Conservation (phyloP, 2,797 vertebrate genomes). For the Gymnoscopelus braueri region DNA sequence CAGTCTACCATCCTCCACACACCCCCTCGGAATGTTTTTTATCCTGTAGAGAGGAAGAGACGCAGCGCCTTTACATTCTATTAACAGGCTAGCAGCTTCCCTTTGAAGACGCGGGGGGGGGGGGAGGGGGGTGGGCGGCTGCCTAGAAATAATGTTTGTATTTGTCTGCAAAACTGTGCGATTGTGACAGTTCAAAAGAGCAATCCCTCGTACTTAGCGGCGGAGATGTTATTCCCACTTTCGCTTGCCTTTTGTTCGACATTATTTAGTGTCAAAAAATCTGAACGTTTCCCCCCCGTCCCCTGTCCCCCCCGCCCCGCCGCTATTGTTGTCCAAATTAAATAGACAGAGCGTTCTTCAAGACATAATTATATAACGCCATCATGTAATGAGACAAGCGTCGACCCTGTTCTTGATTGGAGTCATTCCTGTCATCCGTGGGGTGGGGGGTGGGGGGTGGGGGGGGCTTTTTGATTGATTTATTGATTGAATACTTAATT, state of each 20-base stretch:
- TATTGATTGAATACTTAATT: too few species aligned
- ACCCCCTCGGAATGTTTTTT: conserved; percentile 48
- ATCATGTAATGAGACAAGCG: conserved; percentile 61
- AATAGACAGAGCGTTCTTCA: conserved; percentile 42
- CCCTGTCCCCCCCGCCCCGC: conserved; percentile 11
- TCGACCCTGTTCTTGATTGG: conserved; percentile 43
- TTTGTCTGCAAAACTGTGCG: conserved; percentile 39
- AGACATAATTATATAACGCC: conserved; percentile 61
- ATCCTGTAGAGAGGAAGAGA: conserved; percentile 59
- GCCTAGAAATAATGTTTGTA: conserved; percentile 50
- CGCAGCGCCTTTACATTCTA: conserved; percentile 47
- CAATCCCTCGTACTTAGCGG: conserved; percentile 37
- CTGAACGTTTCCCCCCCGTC: conserved; percentile 3
- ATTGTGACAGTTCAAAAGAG: conserved; percentile 56
- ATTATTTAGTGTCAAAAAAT: conserved; percentile 29
- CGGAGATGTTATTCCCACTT: conserved; percentile 33
- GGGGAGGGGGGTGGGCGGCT: conserved; percentile 26
- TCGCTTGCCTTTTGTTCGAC: conserved; percentile 32
- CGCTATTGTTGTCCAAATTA: conserved; percentile 57
- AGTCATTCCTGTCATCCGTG: not conserved
- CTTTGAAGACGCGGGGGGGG: conserved; percentile 50
- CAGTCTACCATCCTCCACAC: conserved; percentile 56
- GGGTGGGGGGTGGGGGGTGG: not conserved
- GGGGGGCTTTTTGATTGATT: not conserved
- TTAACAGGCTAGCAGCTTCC: conserved; percentile 48